These are phyloP conservation scores for Apis florea DNA, from an alignment of 1,140 invertebrate species.

Conservation along the genomic window DNA sequence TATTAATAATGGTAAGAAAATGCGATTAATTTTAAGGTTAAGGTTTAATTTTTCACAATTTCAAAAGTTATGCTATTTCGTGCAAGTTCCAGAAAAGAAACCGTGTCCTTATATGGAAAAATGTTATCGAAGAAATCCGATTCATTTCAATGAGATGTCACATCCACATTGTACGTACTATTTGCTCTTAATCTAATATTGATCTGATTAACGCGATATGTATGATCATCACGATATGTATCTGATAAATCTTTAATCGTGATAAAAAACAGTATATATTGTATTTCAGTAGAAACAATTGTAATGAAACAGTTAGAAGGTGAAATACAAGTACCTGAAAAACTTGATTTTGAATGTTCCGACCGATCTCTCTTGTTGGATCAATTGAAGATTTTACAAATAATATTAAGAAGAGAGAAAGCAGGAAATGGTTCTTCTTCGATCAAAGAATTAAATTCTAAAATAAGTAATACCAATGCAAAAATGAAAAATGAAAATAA, in stretches of 20 bases:
- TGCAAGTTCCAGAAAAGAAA: constrained; percentile 57
- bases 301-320: constrained; percentile 63
- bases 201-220: too few relatives aligned
- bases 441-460: constrained; percentile 24
- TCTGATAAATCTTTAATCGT: too few relatives aligned
- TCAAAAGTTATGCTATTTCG: neutral
- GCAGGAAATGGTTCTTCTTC: constrained; percentile 13
- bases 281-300: constrained; percentile 74
- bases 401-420: constrained; percentile 71
- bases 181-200: neutral
- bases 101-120: constrained; percentile 71
- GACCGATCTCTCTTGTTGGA: constrained; percentile 70
- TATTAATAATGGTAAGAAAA: neutral
- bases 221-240: too few relatives aligned
- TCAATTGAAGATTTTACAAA: constrained; percentile 74
- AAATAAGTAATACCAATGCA: neutral
- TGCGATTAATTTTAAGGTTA: constrained; percentile 16
- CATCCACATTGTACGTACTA: constrained; percentile 87
- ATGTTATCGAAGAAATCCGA: constrained; percentile 91
- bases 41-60: neutral
- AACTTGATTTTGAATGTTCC: constrained; percentile 67
- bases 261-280: neutral
- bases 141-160: constrained; percentile 89
- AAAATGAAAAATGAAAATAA: neutral
- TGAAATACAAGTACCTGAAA: constrained; percentile 65